Evolutionary conservation across 2,888 invertebrate genomes (phyloP).

Genomic region (Sinohyriopsis cumingii): DNA sequence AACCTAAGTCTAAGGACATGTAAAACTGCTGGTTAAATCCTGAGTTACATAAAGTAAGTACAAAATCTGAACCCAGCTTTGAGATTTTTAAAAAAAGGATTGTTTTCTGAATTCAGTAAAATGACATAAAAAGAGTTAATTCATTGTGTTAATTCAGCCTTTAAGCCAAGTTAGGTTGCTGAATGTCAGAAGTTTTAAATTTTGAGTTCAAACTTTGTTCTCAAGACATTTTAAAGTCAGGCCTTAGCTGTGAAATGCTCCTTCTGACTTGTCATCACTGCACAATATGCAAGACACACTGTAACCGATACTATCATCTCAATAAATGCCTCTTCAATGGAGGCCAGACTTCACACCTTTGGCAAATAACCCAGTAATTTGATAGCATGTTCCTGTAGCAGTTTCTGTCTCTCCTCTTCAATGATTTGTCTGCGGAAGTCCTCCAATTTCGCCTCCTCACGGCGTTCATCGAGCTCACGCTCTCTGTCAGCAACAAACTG

Average conservation of each 20-base stretch:
- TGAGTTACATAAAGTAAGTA: no score
- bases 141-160: no score
- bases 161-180: neutral
- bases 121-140: neutral
- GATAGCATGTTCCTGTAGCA: slow-evolving; percentile 69
- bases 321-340: no score
- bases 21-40: no score
- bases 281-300: no score
- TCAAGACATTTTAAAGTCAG: no score
- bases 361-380: slow-evolving; percentile 71
- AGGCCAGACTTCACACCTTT: slow-evolving; percentile 55
- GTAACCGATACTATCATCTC: no score
- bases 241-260: no score
- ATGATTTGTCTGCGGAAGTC: slow-evolving; percentile 67
- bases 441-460: slow-evolving; percentile 64
- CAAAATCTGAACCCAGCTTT: no score
- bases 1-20: no score
- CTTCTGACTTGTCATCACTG: no score
- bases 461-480: slow-evolving; percentile 61
- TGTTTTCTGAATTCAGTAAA: neutral
- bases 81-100: neutral
- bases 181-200: neutral
- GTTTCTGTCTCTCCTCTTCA: slow-evolving; percentile 70
- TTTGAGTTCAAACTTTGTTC: no score
- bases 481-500: slow-evolving; percentile 67